phyloP scores from a whole-genome alignment of 92 coral and sea anemone species.

The Phymanthus crucifer region DNA sequence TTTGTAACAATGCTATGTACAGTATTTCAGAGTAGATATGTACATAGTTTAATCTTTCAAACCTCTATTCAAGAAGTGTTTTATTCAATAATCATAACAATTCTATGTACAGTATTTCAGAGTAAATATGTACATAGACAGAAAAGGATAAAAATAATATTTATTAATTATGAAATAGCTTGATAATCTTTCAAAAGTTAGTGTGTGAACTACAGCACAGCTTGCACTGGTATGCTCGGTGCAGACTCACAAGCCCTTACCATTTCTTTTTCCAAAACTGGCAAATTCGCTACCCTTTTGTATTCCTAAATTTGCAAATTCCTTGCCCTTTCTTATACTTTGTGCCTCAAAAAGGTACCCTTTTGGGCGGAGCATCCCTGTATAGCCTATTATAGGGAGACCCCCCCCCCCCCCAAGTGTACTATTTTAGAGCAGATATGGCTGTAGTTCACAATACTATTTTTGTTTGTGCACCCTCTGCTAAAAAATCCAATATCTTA shows the following conservation, averaged over 20 bases:
- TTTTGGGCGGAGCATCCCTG: too few relatives aligned
- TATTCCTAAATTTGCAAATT: too few relatives aligned
- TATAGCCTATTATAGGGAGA: too few relatives aligned
- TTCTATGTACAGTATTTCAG: neutral
- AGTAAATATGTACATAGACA: constrained; percentile 13
- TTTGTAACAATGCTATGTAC: neutral
- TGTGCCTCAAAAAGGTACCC: too few relatives aligned
- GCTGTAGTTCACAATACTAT: neutral
- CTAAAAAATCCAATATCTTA: too few relatives aligned
- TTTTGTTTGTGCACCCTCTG: neutral
- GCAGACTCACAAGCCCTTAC: too few relatives aligned
- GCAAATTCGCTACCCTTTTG: too few relatives aligned
- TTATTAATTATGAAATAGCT: neutral
- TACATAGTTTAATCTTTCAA: constrained; percentile 8
- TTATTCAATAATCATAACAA: neutral
- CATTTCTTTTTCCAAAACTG: too few relatives aligned
- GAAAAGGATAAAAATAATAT: neutral
- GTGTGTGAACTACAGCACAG: too few relatives aligned
- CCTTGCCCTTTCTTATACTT: too few relatives aligned
- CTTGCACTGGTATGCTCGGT: too few relatives aligned
- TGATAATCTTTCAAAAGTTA: neutral
- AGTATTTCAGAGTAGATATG: constrained; percentile 1
- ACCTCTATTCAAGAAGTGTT: neutral
- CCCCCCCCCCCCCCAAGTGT: too few relatives aligned
- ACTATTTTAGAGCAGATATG: neutral